phyloP scores from a whole-genome alignment of 2,113 vertebrate genomes.

The Saccopteryx bilineata region DNA sequence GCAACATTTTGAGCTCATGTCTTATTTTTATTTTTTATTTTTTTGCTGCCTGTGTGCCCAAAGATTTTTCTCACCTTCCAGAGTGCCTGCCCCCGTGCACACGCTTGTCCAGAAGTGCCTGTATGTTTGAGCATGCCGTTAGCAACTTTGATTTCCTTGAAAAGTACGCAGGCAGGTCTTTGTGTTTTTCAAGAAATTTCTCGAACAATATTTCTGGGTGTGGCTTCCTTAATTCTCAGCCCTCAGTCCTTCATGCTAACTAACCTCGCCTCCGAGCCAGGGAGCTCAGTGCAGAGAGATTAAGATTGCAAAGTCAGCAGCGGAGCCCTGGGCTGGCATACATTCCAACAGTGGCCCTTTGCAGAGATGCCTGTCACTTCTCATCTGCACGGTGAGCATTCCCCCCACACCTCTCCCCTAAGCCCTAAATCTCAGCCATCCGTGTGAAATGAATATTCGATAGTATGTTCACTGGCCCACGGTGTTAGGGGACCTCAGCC shows the following conservation, averaged over 20 bases:
- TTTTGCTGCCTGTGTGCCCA: background rate
- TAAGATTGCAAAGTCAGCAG: conserved; percentile 35
- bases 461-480: background rate
- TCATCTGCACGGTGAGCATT: background rate
- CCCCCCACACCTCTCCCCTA: background rate
- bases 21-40: no score
- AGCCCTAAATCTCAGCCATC: background rate
- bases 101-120: background rate
- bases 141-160: background rate
- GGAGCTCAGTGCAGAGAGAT: background rate
- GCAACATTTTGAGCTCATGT: background rate
- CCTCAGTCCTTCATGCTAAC: background rate
- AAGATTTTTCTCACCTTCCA: rapidly evolving
- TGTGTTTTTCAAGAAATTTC: background rate
- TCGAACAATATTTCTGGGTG: background rate
- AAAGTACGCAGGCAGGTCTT: background rate
- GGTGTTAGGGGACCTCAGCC: background rate
- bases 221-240: background rate
- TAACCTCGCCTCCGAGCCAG: background rate
- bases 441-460: conserved; percentile 46
- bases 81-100: rapidly evolving
- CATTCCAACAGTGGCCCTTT: background rate
- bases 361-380: conserved; percentile 33
- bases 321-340: background rate
- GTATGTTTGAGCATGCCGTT: background rate